Conservation (phyloP, 2,888 invertebrate genomes). For the Nesidiocoris tenuis region DNA sequence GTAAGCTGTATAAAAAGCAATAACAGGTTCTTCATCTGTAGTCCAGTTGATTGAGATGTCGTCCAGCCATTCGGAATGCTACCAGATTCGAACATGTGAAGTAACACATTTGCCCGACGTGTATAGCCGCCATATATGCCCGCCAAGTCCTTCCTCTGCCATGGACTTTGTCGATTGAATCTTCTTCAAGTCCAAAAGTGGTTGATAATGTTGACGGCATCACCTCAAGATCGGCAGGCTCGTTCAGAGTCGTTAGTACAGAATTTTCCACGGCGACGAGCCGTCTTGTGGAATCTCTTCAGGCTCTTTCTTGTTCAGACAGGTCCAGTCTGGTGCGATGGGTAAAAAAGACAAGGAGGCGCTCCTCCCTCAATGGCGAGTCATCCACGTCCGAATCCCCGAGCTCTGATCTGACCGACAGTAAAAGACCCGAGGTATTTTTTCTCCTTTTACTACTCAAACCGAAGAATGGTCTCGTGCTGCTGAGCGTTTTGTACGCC, state of each 20-base stretch:
- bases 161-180: background rate
- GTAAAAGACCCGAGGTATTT: too few relatives aligned
- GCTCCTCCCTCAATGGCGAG: background rate
- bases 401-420: too few relatives aligned
- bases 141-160: background rate
- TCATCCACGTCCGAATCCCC: too few relatives aligned
- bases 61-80: background rate
- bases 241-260: background rate
- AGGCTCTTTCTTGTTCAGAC: background rate
- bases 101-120: too few relatives aligned
- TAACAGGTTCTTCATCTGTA: too few relatives aligned
- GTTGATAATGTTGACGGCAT: background rate
- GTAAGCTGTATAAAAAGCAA: too few relatives aligned
- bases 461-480: too few relatives aligned
- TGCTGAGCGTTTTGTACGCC: too few relatives aligned
- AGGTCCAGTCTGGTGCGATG: background rate
- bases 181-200: background rate
- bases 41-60: background rate
- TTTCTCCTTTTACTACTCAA: too few relatives aligned
- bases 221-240: too few relatives aligned
- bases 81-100: background rate
- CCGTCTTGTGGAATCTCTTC: background rate
- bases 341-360: background rate
- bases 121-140: background rate
- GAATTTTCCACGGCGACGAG: too few relatives aligned